Conservation (phyloP, 2,888 invertebrate species). For the Stenichneumon culpator region DNA sequence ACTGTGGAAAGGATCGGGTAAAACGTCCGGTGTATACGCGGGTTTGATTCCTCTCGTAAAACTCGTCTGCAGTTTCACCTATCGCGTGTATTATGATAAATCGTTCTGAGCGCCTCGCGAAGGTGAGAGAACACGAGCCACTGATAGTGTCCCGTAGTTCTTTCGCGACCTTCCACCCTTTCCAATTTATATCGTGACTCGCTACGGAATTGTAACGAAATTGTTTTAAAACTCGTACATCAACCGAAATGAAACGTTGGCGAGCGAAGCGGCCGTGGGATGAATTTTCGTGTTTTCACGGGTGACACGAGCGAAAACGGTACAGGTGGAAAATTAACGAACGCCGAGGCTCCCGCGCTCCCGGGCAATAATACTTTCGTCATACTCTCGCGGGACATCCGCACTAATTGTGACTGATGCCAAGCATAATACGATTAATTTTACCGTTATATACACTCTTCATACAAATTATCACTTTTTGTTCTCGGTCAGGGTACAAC, state of each 20-base stretch:
- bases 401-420: conserved; percentile 69
- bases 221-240: conserved; percentile 78
- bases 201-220: conserved; percentile 74
- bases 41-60: conserved; percentile 26
- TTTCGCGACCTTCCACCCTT: conserved; percentile 65
- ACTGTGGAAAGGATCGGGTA: neutral
- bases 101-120: conserved; percentile 37
- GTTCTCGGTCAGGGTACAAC: neutral
- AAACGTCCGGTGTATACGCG: neutral
- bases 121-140: conserved; percentile 20
- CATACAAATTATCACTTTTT: conserved; percentile 27
- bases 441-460: conserved; percentile 43
- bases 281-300: conserved; percentile 43
- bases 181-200: conserved; percentile 68
- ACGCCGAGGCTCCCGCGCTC: conserved; percentile 47
- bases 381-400: conserved; percentile 52
- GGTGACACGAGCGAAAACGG: conserved; percentile 45
- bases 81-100: conserved; percentile 62
- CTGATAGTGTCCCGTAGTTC: conserved; percentile 47
- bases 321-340: conserved; percentile 66
- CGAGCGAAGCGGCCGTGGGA: conserved; percentile 9
- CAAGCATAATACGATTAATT: conserved; percentile 64
- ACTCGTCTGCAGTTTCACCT: conserved; percentile 29
- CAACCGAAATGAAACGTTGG: conserved; percentile 73
- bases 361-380: conserved; percentile 58